These are phyloP conservation scores for Habroteleia sp. DNA, from an alignment of 2,888 invertebrate genomes.

Conservation along the genomic window DNA sequence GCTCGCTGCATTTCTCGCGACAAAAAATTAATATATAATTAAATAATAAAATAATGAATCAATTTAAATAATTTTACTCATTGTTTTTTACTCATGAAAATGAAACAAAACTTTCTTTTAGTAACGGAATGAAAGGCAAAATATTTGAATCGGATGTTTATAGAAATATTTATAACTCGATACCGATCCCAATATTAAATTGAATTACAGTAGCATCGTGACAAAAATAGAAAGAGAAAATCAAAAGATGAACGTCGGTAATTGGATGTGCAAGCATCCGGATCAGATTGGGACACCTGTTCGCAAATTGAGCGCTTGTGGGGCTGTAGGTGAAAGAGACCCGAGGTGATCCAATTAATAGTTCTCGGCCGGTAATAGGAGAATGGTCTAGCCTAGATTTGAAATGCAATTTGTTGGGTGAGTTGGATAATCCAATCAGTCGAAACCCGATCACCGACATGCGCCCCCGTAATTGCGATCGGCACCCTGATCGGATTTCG, in stretches of 20 bases:
- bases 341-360: conserved; percentile 49
- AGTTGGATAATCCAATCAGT: conserved; percentile 20
- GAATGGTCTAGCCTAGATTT: conserved; percentile 51
- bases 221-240: not conserved
- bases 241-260: not conserved
- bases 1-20: conserved; percentile 1
- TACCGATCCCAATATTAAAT: no score
- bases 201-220: no score
- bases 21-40: conserved; percentile 3
- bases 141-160: no score
- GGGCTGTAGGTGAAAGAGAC: conserved; percentile 37
- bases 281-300: conserved; percentile 27
- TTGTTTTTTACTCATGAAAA: not conserved
- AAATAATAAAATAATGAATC: not conserved
- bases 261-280: conserved; percentile 15
- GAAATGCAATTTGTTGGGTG: conserved; percentile 40
- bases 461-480: conserved; percentile 10
- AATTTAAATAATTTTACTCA: not conserved
- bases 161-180: no score
- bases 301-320: conserved; percentile 35
- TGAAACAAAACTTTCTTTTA: no score
- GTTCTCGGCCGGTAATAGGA: conserved; percentile 23
- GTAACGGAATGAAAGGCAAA: no score
- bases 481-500: not conserved
- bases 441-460: conserved; percentile 24